These are phyloP conservation scores for Acipenser oxyrinchus DNA, from an alignment of 2,797 vertebrate species.

Conservation along the genomic window DNA sequence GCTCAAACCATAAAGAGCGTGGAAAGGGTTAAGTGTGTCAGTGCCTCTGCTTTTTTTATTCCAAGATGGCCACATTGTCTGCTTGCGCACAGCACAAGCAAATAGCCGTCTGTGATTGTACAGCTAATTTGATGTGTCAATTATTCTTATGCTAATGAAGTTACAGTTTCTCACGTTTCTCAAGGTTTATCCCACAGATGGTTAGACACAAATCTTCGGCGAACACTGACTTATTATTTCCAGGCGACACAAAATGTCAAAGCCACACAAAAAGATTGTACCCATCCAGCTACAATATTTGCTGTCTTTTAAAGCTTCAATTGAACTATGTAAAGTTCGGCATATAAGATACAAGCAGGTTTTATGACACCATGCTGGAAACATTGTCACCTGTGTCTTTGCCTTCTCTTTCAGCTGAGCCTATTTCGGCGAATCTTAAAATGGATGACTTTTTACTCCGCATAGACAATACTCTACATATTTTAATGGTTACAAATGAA, in stretches of 20 bases:
- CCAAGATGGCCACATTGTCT: slow-evolving; percentile 68
- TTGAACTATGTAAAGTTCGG: slow-evolving; percentile 30
- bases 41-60: slow-evolving; percentile 44
- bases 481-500: no score
- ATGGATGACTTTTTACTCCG: not conserved
- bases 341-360: slow-evolving; percentile 30
- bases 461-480: not conserved
- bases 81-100: slow-evolving; percentile 65
- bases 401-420: not conserved
- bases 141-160: slow-evolving; percentile 87
- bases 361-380: not conserved
- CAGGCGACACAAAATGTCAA: slow-evolving; percentile 16
- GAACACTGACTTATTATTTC: slow-evolving; percentile 20
- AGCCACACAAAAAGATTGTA: slow-evolving; percentile 9
- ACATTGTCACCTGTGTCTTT: not conserved
- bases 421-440: not conserved
- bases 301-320: slow-evolving; percentile 42
- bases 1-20: no score
- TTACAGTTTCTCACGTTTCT: slow-evolving; percentile 78
- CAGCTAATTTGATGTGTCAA: slow-evolving; percentile 85
- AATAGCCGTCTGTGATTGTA: slow-evolving; percentile 84
- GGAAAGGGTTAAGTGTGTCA: slow-evolving; percentile 65
- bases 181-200: slow-evolving; percentile 71
- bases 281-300: slow-evolving; percentile 50
- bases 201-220: slow-evolving; percentile 46